A percentile compares a stretch with the other conserved stretches of the same genome.
Evolutionary conservation across 1,140 invertebrate species (phyloP).

Genomic region (Leptinotarsa texana): DNA sequence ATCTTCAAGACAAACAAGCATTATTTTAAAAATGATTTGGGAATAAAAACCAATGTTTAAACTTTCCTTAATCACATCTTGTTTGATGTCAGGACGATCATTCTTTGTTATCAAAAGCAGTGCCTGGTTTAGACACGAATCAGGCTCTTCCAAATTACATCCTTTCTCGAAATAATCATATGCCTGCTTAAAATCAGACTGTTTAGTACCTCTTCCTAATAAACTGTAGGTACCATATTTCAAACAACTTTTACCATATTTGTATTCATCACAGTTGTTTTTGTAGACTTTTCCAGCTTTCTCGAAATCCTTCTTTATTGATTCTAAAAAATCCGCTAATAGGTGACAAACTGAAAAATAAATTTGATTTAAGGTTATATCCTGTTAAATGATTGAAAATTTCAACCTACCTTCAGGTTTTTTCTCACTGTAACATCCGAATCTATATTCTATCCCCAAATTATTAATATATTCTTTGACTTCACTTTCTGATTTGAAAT

Average conservation of each 20-base stretch:
- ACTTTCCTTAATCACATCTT: constrained; percentile 62
- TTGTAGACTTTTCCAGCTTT: constrained; percentile 80
- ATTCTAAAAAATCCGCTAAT: constrained; percentile 84
- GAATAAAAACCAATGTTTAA: not conserved
- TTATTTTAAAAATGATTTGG: too few relatives aligned
- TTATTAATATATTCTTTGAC: constrained; percentile 87
- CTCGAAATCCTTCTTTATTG: constrained; percentile 76
- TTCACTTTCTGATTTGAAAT: constrained; percentile 83
- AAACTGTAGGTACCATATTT: constrained; percentile 78
- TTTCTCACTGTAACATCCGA: constrained; percentile 85
- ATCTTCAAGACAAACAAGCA: too few relatives aligned
- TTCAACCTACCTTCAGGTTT: constrained; percentile 71
- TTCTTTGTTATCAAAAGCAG: constrained; percentile 65
- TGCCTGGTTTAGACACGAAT: constrained; percentile 77
- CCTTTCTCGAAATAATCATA: constrained; percentile 76
- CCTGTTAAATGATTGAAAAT: not conserved
- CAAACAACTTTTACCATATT: constrained; percentile 80
- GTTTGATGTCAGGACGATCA: constrained; percentile 56
- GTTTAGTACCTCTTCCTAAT: constrained; percentile 65
- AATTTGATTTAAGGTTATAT: not conserved
- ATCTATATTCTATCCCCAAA: constrained; percentile 88
- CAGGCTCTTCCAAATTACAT: constrained; percentile 70
- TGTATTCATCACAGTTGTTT: constrained; percentile 82
- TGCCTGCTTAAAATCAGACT: constrained; percentile 58
- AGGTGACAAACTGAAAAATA: constrained; percentile 80